These are phyloP conservation scores for Rhadina sibilatrix DNA, from an alignment of 2,113 vertebrate genomes.

Conservation along the genomic window DNA sequence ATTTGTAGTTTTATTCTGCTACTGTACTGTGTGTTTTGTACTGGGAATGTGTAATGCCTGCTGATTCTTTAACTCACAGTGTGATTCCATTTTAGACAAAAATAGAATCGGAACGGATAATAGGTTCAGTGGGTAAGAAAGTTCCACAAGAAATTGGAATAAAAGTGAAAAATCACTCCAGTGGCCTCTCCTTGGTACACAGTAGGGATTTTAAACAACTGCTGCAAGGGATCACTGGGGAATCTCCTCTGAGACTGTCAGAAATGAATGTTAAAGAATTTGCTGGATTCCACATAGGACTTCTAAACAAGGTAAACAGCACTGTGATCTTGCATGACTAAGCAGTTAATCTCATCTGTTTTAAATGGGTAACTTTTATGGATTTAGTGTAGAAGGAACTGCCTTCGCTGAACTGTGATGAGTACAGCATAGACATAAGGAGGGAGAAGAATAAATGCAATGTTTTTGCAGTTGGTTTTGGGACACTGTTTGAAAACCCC, in stretches of 20 bases:
- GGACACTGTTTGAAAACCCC: neutral
- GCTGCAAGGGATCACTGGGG: slow-evolving; percentile 81
- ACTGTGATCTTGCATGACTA: neutral
- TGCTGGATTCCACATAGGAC: slow-evolving; percentile 84
- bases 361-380: neutral
- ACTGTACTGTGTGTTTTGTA: slow-evolving; percentile 50
- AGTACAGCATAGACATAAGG: neutral
- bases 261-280: slow-evolving; percentile 86
- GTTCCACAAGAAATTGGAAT: slow-evolving; percentile 84
- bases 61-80: slow-evolving; percentile 65
- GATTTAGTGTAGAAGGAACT: neutral
- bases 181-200: slow-evolving; percentile 75
- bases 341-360: neutral
- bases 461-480: neutral
- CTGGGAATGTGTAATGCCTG: slow-evolving; percentile 11
- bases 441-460: neutral
- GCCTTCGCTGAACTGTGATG: neutral
- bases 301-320: slow-evolving; percentile 83
- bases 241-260: slow-evolving; percentile 74
- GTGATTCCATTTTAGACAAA: slow-evolving; percentile 80
- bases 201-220: slow-evolving; percentile 83
- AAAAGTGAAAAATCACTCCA: slow-evolving; percentile 88
- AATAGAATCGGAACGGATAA: slow-evolving; percentile 87
- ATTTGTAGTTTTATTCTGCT: slow-evolving; percentile 26
- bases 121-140: slow-evolving; percentile 90